Conservation (phyloP, 2,113 vertebrate species). For the Herpetotheres cachinnans region DNA sequence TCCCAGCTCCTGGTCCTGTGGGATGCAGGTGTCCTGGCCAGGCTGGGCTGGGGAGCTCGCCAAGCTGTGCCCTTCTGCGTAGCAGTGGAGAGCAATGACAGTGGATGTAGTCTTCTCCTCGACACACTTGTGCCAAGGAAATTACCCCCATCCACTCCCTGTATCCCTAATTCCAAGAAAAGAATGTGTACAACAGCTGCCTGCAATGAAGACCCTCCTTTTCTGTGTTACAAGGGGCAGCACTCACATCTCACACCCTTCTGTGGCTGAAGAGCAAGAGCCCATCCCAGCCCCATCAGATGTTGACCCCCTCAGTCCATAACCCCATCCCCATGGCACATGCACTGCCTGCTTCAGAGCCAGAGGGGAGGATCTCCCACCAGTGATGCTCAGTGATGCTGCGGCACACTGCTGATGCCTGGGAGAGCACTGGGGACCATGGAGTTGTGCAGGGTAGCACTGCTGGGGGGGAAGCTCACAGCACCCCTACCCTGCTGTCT, state of each 20-base stretch:
- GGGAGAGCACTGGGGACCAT: background rate
- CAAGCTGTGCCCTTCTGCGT: fast-evolving
- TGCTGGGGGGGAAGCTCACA: background rate
- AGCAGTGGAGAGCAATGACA: background rate
- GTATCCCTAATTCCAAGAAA: background rate
- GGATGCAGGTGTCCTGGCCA: background rate
- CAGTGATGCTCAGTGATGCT: background rate
- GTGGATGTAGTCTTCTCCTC: background rate
- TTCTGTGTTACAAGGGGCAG: background rate
- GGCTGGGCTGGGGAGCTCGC: background rate
- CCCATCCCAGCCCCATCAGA: background rate
- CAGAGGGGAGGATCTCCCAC: background rate
- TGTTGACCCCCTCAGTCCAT: fast-evolving
- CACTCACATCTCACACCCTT: background rate
- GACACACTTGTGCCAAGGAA: background rate
- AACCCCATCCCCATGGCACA: fast-evolving
- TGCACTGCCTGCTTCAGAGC: background rate
- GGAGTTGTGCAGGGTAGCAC: fast-evolving
- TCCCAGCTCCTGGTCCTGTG: background rate
- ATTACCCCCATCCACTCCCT: background rate
- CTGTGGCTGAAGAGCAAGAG: background rate
- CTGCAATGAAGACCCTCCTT: background rate
- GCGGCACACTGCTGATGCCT: fast-evolving
- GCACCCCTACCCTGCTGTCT: background rate
- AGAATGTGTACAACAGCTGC: background rate